Evolutionary conservation across 1,140 invertebrate species (phyloP).

Genomic region (Lerema accius): DNA sequence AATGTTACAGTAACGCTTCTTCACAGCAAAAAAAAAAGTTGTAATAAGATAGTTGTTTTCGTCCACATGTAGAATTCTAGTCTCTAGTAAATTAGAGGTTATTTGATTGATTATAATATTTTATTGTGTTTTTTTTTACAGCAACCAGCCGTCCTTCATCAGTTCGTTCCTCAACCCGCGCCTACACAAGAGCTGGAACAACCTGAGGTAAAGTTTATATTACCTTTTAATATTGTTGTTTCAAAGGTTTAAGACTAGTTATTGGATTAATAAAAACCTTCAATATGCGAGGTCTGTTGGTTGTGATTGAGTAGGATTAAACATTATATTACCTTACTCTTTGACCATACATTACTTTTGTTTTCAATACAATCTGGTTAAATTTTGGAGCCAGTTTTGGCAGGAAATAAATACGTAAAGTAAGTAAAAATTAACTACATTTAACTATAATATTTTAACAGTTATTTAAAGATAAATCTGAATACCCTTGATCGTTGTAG

Average conservation of each 20-base stretch:
- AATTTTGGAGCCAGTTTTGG: background rate
- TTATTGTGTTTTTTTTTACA: constrained; percentile 41
- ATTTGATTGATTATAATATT: constrained; percentile 20
- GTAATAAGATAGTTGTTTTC: too few species aligned
- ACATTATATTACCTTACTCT: background rate
- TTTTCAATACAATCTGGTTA: background rate
- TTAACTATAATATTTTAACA: background rate
- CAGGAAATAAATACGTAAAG: background rate
- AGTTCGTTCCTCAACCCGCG: constrained; percentile 72
- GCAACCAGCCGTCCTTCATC: constrained; percentile 66
- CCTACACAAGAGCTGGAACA: constrained; percentile 75
- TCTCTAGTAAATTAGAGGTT: background rate
- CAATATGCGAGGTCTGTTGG: background rate
- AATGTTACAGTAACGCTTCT: too few species aligned
- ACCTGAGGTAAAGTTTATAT: constrained; percentile 56
- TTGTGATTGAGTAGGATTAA: background rate
- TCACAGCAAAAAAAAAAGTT: too few species aligned
- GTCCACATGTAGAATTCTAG: background rate
- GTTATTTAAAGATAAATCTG: background rate
- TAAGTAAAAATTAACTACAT: background rate
- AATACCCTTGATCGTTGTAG: background rate
- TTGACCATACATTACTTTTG: background rate
- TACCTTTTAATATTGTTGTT: background rate
- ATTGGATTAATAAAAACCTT: too few species aligned
- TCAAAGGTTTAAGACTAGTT: background rate